Conservation (phyloP, 2,797 vertebrate species). For the Ctenopoma kingsleyae region DNA sequence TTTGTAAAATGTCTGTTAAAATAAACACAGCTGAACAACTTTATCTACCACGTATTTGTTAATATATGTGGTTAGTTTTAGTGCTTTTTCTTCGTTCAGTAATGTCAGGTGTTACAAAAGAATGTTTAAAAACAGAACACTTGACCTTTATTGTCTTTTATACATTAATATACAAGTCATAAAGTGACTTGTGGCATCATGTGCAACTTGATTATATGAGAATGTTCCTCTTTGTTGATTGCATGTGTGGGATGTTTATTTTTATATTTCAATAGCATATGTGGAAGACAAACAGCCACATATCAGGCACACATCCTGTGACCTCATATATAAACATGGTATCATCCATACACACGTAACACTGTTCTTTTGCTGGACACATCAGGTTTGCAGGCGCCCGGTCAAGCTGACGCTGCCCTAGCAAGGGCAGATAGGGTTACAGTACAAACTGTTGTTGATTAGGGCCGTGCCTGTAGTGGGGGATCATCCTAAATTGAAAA, state of each 20-base stretch:
- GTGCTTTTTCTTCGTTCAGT: neutral
- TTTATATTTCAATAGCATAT: slow-evolving; percentile 40
- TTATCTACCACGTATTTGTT: neutral
- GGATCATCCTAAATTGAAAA: slow-evolving; percentile 88
- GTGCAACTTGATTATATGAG: slow-evolving; percentile 11
- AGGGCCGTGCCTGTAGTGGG: slow-evolving; percentile 75
- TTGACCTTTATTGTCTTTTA: neutral
- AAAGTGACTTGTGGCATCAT: neutral
- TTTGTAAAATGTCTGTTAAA: neutral
- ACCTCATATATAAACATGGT: slow-evolving; percentile 74
- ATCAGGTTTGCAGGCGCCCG: slow-evolving; percentile 75
- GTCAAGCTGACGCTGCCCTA: slow-evolving; percentile 74
- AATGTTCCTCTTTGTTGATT: slow-evolving; percentile 8
- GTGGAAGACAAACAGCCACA: slow-evolving; percentile 42
- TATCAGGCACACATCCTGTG: slow-evolving; percentile 59
- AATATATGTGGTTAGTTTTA: neutral
- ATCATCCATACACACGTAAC: slow-evolving; percentile 49
- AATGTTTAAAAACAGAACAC: neutral
- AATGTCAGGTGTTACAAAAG: neutral
- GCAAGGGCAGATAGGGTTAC: slow-evolving; percentile 83
- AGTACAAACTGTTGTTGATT: slow-evolving; percentile 90
- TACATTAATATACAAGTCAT: neutral
- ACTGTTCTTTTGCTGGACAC: slow-evolving; percentile 67
- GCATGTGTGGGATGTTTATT: slow-evolving; percentile 21
- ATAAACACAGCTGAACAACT: neutral